These are phyloP conservation scores for Stenchaetothrips biformis DNA, from an alignment of 2,888 invertebrate species.

Conservation along the genomic window DNA sequence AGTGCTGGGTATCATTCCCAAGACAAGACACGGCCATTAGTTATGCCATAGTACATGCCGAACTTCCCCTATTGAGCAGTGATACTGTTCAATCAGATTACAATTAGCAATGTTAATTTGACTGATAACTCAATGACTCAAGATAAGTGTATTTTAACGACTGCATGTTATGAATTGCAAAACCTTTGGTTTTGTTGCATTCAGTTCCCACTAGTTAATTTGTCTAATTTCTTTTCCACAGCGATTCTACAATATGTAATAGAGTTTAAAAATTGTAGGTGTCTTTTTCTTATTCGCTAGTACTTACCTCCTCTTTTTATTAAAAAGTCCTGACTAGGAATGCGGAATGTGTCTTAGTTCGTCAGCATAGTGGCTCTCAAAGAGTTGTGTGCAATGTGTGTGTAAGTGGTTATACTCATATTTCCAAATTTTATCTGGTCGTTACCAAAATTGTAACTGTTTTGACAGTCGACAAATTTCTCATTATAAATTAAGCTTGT, in stretches of 20 bases:
- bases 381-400: slow-evolving; percentile 4
- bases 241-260: slow-evolving; percentile 13
- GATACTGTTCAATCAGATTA: slow-evolving; percentile 15
- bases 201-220: slow-evolving; percentile 11
- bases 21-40: slow-evolving; percentile 2
- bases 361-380: neutral
- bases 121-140: slow-evolving; percentile 17
- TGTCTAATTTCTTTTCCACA: slow-evolving; percentile 17
- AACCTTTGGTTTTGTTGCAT: neutral
- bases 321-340: neutral
- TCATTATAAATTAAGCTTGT: neutral
- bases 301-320: slow-evolving; percentile 11
- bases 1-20: neutral
- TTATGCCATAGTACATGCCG: slow-evolving; percentile 1
- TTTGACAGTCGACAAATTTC: neutral
- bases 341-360: neutral
- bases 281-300: slow-evolving; percentile 22
- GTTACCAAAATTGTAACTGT: slow-evolving; percentile 5
- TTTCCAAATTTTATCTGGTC: slow-evolving; percentile 10
- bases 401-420: neutral
- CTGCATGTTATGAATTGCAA: slow-evolving; percentile 13
- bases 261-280: slow-evolving; percentile 10
- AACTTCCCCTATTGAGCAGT: neutral
- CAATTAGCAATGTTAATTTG: slow-evolving; percentile 2
- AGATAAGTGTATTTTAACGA: slow-evolving; percentile 22